Evolutionary conservation across 2,888 invertebrate genomes (phyloP).

Genomic region (Leptopterna dolabrata): DNA sequence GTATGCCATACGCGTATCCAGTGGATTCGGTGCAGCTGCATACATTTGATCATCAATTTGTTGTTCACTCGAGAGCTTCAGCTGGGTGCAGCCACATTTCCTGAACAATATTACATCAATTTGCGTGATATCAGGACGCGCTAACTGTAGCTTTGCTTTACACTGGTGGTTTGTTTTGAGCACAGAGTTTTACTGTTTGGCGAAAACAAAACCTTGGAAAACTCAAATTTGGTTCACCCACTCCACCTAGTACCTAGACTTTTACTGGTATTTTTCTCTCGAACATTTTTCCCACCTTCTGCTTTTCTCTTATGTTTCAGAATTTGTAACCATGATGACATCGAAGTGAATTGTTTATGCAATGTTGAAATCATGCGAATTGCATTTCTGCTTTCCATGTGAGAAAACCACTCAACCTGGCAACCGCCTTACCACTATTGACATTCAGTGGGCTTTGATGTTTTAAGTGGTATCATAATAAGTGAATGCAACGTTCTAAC

Average conservation of each 20-base stretch:
- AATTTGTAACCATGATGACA: slow-evolving; percentile 99
- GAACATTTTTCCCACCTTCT: not conserved
- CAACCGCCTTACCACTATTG: slow-evolving; percentile 59
- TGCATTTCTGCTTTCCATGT: slow-evolving; percentile 65
- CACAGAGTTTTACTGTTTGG: not conserved
- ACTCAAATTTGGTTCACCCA: not conserved
- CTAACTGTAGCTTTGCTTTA: not conserved
- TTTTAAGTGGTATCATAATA: slow-evolving; percentile 61
- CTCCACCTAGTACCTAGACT: not conserved
- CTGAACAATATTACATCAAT: too few relatives aligned
- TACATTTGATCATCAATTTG: too few relatives aligned
- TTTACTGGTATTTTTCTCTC: not conserved
- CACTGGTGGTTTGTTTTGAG: not conserved
- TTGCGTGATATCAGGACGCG: too few relatives aligned
- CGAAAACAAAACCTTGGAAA: too few relatives aligned
- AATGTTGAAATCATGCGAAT: slow-evolving; percentile 62
- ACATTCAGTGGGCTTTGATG: slow-evolving; percentile 61
- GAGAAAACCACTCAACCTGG: slow-evolving; percentile 59
- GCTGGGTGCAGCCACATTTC: too few relatives aligned
- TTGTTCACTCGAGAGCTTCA: too few relatives aligned
- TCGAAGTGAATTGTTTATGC: slow-evolving; percentile 82
- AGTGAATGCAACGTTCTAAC: slow-evolving; percentile 60
- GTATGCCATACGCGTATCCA: too few relatives aligned
- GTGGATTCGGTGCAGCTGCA: too few relatives aligned
- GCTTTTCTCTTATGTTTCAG: slow-evolving; percentile 73